A percentile compares a stretch with the other conserved stretches of the same genome.
Conservation (phyloP, 2,888 invertebrate genomes). For the Eupeodes latifasciatus region DNA sequence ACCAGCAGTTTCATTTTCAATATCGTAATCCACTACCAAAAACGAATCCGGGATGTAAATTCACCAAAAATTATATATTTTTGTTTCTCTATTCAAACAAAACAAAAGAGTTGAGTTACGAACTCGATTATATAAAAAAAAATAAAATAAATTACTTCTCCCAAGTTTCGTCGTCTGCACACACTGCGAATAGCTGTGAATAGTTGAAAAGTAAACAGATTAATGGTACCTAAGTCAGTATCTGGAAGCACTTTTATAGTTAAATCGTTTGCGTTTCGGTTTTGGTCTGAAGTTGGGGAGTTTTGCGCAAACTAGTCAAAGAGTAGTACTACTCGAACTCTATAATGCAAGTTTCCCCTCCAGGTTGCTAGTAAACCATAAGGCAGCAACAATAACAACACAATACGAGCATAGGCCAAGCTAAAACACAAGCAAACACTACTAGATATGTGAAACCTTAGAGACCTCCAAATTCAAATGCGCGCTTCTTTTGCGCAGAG, state of each 20-base stretch:
- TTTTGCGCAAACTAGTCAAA: constrained; percentile 71
- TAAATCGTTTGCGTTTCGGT: constrained; percentile 77
- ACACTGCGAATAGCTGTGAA: constrained; percentile 77
- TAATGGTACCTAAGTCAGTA: constrained; percentile 83
- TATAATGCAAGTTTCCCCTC: constrained; percentile 51
- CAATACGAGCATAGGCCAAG: constrained; percentile 26
- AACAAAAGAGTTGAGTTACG: constrained; percentile 78
- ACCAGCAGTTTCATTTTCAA: constrained; percentile 83
- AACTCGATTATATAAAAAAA: constrained; percentile 74
- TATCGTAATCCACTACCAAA: constrained; percentile 67
- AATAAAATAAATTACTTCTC: constrained; percentile 77
- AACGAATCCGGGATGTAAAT: constrained; percentile 69
- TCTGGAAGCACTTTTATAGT: constrained; percentile 83
- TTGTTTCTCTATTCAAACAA: constrained; percentile 30
- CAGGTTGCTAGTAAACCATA: constrained; percentile 13
- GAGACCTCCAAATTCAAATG: constrained; percentile 70
- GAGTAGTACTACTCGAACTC: constrained; percentile 35
- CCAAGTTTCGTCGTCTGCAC: constrained; percentile 64
- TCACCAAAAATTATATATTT: constrained; percentile 51
- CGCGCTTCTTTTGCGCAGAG: constrained; percentile 62
- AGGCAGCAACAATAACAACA: constrained; percentile 5
- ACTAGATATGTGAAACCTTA: constrained; percentile 44
- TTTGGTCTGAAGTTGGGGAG: constrained; percentile 71
- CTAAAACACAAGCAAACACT: constrained; percentile 2
- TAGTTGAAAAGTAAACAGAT: constrained; percentile 83